Conservation (phyloP, 2,113 vertebrate genomes). For the Mobula birostris region DNA sequence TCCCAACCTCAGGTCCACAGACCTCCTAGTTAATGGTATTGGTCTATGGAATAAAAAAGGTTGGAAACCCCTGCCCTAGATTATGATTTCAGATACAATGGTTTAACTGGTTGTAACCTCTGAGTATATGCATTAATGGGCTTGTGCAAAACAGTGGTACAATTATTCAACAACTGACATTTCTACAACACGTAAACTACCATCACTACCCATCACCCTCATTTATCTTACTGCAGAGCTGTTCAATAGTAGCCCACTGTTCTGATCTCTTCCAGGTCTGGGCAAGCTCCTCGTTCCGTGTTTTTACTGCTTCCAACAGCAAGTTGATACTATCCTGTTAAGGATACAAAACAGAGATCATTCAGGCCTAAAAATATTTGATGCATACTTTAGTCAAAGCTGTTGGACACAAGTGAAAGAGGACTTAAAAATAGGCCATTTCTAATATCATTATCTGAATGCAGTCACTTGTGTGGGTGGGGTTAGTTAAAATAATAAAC, state of each 20-base stretch:
- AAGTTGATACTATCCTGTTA: constrained; percentile 90
- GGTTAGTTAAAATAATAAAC: background rate
- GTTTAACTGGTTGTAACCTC: background rate
- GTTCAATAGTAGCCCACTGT: constrained; percentile 97
- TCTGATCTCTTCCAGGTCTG: constrained; percentile 96
- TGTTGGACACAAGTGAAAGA: background rate
- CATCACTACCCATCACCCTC: background rate
- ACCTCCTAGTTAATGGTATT: too few species aligned
- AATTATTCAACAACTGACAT: background rate
- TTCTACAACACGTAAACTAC: background rate
- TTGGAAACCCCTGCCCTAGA: background rate
- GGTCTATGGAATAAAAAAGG: too few species aligned
- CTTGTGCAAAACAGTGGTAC: background rate
- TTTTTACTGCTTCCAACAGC: constrained; percentile 86
- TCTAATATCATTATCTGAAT: background rate
- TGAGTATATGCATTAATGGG: background rate
- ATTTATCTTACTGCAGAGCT: constrained; percentile 82
- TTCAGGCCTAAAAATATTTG: background rate
- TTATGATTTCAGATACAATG: background rate
- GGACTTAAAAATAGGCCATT: background rate
- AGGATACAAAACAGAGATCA: background rate
- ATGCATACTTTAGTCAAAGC: too few species aligned
- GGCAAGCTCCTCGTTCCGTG: constrained; percentile 84
- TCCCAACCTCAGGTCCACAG: too few species aligned
- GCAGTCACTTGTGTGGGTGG: too few species aligned